Conservation (phyloP, 1,140 invertebrate genomes). For the Condylostylus longicornis region DNA sequence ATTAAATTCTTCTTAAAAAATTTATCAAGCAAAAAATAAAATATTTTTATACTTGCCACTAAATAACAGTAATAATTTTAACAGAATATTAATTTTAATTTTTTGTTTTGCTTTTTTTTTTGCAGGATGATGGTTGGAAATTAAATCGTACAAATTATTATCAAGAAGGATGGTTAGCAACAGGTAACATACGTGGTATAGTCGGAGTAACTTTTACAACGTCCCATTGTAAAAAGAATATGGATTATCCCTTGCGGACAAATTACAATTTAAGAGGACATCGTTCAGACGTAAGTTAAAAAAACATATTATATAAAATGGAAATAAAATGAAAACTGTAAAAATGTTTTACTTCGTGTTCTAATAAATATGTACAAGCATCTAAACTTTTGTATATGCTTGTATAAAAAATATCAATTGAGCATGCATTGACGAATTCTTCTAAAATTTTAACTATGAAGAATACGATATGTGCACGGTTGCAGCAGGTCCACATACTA, state of each 20-base stretch:
- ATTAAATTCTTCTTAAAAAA: too few species aligned
- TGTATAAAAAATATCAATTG: too few species aligned
- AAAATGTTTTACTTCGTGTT: neutral
- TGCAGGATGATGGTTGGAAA: slow-evolving; percentile 81
- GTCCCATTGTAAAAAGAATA: slow-evolving; percentile 68
- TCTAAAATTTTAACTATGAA: too few species aligned
- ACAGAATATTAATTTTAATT: slow-evolving; percentile 2
- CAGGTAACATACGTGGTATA: slow-evolving; percentile 83
- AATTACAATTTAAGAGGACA: slow-evolving; percentile 97
- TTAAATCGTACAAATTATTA: slow-evolving; percentile 90
- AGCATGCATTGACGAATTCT: too few species aligned
- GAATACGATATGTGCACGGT: too few species aligned
- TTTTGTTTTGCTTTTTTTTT: slow-evolving; percentile 17
- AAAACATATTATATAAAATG: neutral
- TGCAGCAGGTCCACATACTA: too few species aligned
- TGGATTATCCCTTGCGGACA: slow-evolving; percentile 72
- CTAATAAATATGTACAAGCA: too few species aligned
- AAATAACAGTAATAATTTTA: too few species aligned
- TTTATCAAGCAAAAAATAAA: too few species aligned
- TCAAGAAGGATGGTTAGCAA: slow-evolving; percentile 95
- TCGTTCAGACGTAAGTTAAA: slow-evolving; percentile 68
- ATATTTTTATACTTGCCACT: too few species aligned
- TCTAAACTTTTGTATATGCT: too few species aligned
- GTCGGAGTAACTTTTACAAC: slow-evolving; percentile 94
- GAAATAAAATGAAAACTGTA: neutral